Evolutionary conservation across 2,113 vertebrate species (phyloP), one percentile per base, ranked within the genome.

Genomic region (Phrynosoma blainvillii): DNA sequence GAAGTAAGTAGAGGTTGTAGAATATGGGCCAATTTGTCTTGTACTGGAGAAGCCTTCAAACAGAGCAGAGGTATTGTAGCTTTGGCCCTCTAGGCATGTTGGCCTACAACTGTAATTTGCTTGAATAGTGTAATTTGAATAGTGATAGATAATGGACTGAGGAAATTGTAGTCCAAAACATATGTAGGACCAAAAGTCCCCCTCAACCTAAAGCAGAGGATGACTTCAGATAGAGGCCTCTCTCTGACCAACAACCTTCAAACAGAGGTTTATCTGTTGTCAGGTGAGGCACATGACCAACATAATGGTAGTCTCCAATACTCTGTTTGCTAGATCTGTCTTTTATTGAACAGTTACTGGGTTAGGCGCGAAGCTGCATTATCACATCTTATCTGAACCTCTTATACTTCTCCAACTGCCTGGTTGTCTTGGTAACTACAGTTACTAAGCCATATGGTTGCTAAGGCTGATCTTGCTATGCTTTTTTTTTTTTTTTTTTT

Each of bases 341-440:
- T 52, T 23, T 78, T 66, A 68, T 25, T 66, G n/a, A n/a, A 23
- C 16, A 23, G 36, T 5, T 66, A 1, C 30, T 68, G 30, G 21
- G 20, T 25, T 70, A 32, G 32, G 21, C 70, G 1, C 40, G 32
- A 78, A 70, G 27, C 59, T 36, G 42, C 80, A 54, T 77, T 68
- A 25, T 23, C 4, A 36, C 56, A 25, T 47, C 70, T 87, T 82
- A 76, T 82, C 87, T 36, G 74, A 23, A 14, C 74, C 47, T 42
- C 74, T 84, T 47, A 36, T 84, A 54, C 81, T 52, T 70, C 14
- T 66, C 30, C 42, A 40, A 40, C 42, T 70, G 80, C 81, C 23
- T 84, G 62, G 87, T 88, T 88, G 87, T 78, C 87, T 83, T 77
- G 81, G 87, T 78, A 88, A 88, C 81, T 13, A 40, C 81, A 59